A percentile compares a stretch with the other conserved stretches of the same genome.
Evolutionary conservation across 2,797 vertebrate species (phyloP).

Genomic region (Sebastes cheni): DNA sequence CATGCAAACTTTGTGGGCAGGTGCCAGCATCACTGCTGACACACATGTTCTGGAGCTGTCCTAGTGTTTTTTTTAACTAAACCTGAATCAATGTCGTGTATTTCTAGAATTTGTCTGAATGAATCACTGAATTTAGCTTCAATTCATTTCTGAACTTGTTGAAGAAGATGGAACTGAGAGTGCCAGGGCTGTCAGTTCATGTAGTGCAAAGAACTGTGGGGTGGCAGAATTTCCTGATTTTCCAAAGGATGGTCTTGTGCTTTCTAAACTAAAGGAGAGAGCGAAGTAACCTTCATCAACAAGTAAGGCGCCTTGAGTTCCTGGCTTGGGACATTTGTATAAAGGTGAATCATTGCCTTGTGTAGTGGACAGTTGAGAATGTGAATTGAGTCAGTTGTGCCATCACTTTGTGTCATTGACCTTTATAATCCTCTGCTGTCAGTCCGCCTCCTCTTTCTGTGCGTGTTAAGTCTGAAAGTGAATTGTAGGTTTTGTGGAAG

Average conservation of each 20-base stretch:
- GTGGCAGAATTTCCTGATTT: background rate
- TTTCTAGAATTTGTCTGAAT: too few relatives aligned
- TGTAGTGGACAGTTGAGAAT: background rate
- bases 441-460: background rate
- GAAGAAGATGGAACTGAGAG: background rate
- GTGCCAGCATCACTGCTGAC: too few relatives aligned
- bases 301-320: background rate
- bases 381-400: background rate
- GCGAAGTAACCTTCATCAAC: background rate
- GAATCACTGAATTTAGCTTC: background rate
- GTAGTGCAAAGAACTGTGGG: background rate
- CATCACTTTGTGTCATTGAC: background rate
- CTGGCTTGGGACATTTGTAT: background rate
- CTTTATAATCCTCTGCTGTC: background rate
- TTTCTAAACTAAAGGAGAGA: background rate
- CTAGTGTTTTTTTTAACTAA: too few relatives aligned
- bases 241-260: background rate
- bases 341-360: background rate
- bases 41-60: too few relatives aligned
- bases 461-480: background rate
- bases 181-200: background rate
- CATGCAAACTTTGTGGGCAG: too few relatives aligned
- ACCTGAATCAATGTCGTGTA: too few relatives aligned
- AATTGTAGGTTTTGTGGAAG: conserved; percentile 11
- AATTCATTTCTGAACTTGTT: background rate